A percentile compares a stretch with the other conserved stretches of the same genome.
Conservation (phyloP, 2,888 invertebrate species). For the Petrolisthes cinctipes region DNA sequence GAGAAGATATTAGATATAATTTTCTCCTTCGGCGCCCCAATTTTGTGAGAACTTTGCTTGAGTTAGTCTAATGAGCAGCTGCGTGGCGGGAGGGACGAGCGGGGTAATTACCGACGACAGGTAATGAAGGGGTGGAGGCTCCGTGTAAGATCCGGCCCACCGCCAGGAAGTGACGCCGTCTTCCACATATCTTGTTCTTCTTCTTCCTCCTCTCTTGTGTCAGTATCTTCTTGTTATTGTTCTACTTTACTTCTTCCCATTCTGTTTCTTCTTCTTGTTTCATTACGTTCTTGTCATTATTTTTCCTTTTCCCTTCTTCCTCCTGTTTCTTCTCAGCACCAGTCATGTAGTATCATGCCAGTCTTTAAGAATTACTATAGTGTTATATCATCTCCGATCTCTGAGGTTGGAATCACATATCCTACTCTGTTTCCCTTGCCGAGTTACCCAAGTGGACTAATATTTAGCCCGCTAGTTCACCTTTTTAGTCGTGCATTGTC, state of each 20-base stretch:
- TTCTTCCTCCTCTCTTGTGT: neutral
- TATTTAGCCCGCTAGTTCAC: too few species aligned
- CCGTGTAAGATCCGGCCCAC: constrained; percentile 31
- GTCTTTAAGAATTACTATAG: too few species aligned
- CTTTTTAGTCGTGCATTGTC: too few species aligned
- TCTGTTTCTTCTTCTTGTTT: neutral
- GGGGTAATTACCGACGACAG: constrained; percentile 36
- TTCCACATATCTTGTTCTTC: neutral
- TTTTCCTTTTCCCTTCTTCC: too few species aligned
- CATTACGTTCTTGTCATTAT: too few species aligned
- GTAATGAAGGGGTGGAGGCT: constrained; percentile 36
- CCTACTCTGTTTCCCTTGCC: too few species aligned
- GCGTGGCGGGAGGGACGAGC: constrained; percentile 33
- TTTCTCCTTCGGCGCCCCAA: constrained; percentile 34
- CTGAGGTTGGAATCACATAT: too few species aligned
- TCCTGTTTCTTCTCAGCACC: too few species aligned
- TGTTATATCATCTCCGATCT: too few species aligned
- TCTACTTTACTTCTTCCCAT: neutral
- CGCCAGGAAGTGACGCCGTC: constrained; percentile 21
- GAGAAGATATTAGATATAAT: constrained; percentile 34
- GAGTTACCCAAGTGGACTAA: too few species aligned
- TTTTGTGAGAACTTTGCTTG: constrained; percentile 38
- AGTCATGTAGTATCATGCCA: too few species aligned
- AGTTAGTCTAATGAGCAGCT: constrained; percentile 43
- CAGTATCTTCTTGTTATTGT: neutral